Base-by-base conservation (phyloP, 2,797 vertebrate genomes). In the Micropoecilia bifurca region DNA sequence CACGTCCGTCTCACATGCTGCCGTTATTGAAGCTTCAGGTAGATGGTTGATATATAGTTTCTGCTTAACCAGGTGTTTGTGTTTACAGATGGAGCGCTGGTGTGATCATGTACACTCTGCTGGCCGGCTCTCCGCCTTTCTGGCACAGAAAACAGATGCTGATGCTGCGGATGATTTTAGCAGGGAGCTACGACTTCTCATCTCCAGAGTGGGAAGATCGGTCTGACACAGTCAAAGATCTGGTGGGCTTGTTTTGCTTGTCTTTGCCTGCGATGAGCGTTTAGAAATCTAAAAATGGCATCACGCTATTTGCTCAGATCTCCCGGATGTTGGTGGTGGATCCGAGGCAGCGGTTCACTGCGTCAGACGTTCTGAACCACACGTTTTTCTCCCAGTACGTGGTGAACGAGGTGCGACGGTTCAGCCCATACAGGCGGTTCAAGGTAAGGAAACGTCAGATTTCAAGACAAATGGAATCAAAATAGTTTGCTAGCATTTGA, bases 131-230 rank as follows among this genome's bases (percentile, higher is more conserved):
- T 1, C 99, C 99, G 0, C 99, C 99, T 0, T 99, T 99, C 96
- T 99, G 98, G 98, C 99, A 99, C 95, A 96, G 98, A 83, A 99
- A 99, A 84, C 99, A 99, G 96, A 98, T 98, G 97, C 91, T 99
- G 93, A 99, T 99, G 99, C 95, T 99, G 86, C 94, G 98, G 50
- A 98, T 98, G 98, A 99, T 99, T 87, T 95, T 99, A 94, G 94
- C 94, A 0, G 98, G 98, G 53, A 96, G 86, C 12, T 99, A 99
- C 76, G 94, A 97, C 73, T 98, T 98, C 6, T 94, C 95, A 5
- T 99, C 98, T 18, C 97, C 97, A 0, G 98, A 99, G 79, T 99
- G 99, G 99, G 98, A 99, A 0, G 99, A 99, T 79, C 96, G 97
- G 87, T 99, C 99, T 0, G 98, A 99, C 94, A 99, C 98, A 0